A percentile compares a stretch with the other conserved stretches of the same genome.
Conservation (phyloP, 2,113 vertebrate genomes). For the Orientallactaga bullata region DNA sequence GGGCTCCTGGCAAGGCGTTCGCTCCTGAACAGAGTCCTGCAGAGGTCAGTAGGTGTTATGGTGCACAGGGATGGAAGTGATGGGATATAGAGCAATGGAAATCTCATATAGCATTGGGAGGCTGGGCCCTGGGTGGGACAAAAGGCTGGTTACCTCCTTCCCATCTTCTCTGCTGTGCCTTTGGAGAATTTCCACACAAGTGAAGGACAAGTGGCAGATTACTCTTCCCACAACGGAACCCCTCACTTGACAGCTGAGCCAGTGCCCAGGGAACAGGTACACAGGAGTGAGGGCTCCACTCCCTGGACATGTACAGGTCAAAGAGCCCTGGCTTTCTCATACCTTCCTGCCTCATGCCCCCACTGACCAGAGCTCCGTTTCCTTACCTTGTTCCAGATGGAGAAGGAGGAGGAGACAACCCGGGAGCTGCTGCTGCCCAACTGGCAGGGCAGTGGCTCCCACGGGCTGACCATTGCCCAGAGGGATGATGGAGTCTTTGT, state of each 20-base stretch:
- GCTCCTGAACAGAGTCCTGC: slow-evolving; percentile 52
- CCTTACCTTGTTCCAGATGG: slow-evolving; percentile 87
- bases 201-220: not conserved
- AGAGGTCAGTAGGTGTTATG: slow-evolving; percentile 64
- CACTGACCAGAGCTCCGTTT: not conserved
- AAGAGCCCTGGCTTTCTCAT: not conserved
- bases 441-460: slow-evolving; percentile 94
- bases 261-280: not conserved
- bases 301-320: fast-evolving
- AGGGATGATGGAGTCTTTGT: slow-evolving; percentile 92
- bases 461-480: slow-evolving; percentile 94
- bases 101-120: not conserved
- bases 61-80: not conserved
- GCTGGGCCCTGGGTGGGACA: not conserved
- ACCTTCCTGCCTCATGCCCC: fast-evolving
- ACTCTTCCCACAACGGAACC: not conserved
- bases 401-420: slow-evolving; percentile 92
- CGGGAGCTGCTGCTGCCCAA: slow-evolving; percentile 94
- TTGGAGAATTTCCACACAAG: not conserved
- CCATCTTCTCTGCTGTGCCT: not conserved
- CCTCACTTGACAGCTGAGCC: not conserved
- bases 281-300: not conserved
- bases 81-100: not conserved
- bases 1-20: slow-evolving; percentile 75
- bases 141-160: not conserved